A percentile compares a stretch with the other conserved stretches of the same genome.
Conservation (phyloP, 2,888 invertebrate species). For the Alloscopus bannaensis region DNA sequence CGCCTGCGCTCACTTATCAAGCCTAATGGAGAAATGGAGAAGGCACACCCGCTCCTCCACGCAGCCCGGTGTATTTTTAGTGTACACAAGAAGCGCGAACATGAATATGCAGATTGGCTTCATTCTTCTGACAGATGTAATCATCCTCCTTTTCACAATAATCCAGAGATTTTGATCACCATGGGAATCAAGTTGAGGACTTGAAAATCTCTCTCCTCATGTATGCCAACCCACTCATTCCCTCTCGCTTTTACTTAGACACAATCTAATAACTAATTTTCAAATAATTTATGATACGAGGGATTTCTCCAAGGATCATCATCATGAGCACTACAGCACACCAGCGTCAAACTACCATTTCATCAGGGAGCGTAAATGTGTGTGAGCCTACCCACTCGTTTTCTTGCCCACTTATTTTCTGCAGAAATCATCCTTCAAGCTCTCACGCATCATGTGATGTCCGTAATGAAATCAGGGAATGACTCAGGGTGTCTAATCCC, state of each 20-base stretch:
- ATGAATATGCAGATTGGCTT: slow-evolving; percentile 40
- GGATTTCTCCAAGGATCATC: slow-evolving; percentile 1
- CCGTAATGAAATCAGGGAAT: slow-evolving; percentile 1
- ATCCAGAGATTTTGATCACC: neutral
- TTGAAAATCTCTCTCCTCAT: no score
- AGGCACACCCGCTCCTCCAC: neutral
- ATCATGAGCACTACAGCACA: neutral
- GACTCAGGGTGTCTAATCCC: neutral
- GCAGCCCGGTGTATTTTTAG: neutral
- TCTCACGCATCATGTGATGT: neutral
- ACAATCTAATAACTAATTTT: slow-evolving; percentile 17
- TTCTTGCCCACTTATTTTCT: neutral
- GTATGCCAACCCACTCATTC: no score
- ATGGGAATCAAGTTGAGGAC: neutral
- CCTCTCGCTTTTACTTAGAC: no score
- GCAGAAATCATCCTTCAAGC: neutral
- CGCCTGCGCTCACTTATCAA: no score
- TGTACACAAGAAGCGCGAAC: neutral
- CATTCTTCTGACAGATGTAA: slow-evolving; percentile 37
- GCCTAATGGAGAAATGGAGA: no score
- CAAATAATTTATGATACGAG: slow-evolving; percentile 3
- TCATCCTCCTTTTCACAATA: slow-evolving; percentile 12
- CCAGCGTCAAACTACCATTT: no score
- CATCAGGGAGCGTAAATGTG: no score
- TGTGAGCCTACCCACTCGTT: neutral